Evolutionary conservation across 2,797 vertebrate species (phyloP).

Genomic region (Borostomias antarcticus): DNA sequence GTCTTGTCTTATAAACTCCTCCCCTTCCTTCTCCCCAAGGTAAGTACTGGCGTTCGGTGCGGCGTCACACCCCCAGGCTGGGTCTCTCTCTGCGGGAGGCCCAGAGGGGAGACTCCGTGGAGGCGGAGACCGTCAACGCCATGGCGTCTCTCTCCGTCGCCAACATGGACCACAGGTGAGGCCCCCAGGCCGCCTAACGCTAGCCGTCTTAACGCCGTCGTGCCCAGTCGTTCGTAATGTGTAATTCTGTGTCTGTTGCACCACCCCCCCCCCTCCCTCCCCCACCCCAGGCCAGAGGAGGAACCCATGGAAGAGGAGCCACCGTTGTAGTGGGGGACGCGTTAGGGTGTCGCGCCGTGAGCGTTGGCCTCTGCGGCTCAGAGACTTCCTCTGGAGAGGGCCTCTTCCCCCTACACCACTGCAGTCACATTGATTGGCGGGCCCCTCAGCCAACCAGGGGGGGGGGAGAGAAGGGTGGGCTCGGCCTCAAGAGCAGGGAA

Average conservation of each 20-base stretch:
- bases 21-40: constrained; percentile 76
- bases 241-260: background rate
- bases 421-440: constrained; percentile 71
- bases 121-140: constrained; percentile 92
- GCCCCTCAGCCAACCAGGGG: constrained; percentile 59
- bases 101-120: constrained; percentile 90
- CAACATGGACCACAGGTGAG: constrained; percentile 88
- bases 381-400: constrained; percentile 61
- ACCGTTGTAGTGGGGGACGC: constrained; percentile 82
- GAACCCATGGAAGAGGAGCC: constrained; percentile 97
- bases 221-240: too few relatives aligned
- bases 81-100: constrained; percentile 88
- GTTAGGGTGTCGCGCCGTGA: constrained; percentile 57
- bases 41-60: constrained; percentile 92
- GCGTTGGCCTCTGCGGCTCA: constrained; percentile 65
- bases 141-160: constrained; percentile 97
- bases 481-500: constrained; percentile 69
- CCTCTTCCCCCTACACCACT: constrained; percentile 63
- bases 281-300: constrained; percentile 79
- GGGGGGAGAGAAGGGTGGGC: constrained; percentile 66
- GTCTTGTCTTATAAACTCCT: background rate
- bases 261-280: background rate
- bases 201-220: too few relatives aligned
- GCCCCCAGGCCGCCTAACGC: background rate
- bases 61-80: constrained; percentile 74